Base-by-base conservation (phyloP, 53 echinoderm and acorn worm species). In the Patiria pectinifera region DNA sequence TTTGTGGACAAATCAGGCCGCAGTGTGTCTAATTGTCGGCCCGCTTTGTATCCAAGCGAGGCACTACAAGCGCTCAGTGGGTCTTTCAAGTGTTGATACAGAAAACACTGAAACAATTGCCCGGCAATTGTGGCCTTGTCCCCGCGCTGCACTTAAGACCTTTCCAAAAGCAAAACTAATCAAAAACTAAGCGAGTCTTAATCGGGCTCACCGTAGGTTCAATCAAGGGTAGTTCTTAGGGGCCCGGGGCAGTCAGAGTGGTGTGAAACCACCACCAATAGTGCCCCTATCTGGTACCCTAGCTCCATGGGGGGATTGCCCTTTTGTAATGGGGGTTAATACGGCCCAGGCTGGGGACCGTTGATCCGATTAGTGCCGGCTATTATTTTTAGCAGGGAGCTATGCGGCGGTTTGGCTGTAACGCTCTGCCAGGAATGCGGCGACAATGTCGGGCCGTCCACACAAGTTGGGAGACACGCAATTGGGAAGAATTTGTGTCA, bases 371-470 rank as follows among this genome's bases (percentile, higher is more conserved):
- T 90, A 90, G 66, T 9, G 58, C 48, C 69, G 24, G 81, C 79
- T 90, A 81, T 63, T 90, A 90, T 90, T 90, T 66, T 90, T 90
- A 18, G 90, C 69, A 66, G 46, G 80, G 48, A 47, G 90, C 35
- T 63, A 26, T 62, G 18, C 25, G 22, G 81, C 45, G 48, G 90
- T 80, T 76, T 80, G 69, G 60, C 79, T 81, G 75, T 81, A 81
- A 69, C 90, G 79, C 90, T 90, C 79, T 82, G 48, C 48, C 15
- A 63, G 90, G 90, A 81, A 90, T 90, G 62, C 49, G 63, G 69
- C 24, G 47, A 45, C 48, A 16, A 21, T 63, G 62, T 16, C 72
- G 72, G 80, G 45, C 61, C 43, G 77, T 10, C 25, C n/a, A 25
- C 23, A 23, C 45, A 63, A 48, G 62, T 13, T 63, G 15, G 23